A percentile compares a stretch with the other conserved stretches of the same genome.
These are phyloP conservation scores for Homarus americanus DNA, from an alignment of 1,140 invertebrate species.

Conservation along the genomic window DNA sequence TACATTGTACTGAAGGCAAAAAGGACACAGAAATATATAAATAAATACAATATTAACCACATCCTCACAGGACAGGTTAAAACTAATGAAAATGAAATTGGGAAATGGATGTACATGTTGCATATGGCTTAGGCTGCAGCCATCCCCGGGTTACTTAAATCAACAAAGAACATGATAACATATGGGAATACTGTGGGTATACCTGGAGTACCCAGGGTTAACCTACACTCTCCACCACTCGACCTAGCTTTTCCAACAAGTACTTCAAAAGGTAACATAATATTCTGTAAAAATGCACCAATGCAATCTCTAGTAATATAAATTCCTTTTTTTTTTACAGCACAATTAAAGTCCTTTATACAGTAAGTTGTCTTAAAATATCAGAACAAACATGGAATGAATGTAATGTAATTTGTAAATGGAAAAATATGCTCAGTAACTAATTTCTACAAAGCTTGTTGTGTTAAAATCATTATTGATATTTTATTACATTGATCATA, in stretches of 20 bases:
- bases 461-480: background rate
- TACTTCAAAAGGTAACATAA: background rate
- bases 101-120: conserved; percentile 45
- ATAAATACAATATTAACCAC: conserved; percentile 53
- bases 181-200: conserved; percentile 50
- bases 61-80: conserved; percentile 34
- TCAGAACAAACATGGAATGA: background rate
- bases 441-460: background rate
- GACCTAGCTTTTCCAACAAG: background rate
- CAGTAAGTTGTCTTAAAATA: background rate
- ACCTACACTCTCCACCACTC: conserved; percentile 28
- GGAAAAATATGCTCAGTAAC: background rate
- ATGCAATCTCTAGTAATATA: too few species aligned
- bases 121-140: conserved; percentile 26
- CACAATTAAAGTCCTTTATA: too few species aligned
- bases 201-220: conserved; percentile 32
- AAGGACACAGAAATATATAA: conserved; percentile 35
- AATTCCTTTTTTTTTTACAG: too few species aligned
- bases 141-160: conserved; percentile 31
- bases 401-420: background rate
- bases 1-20: conserved; percentile 50
- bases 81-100: conserved; percentile 21
- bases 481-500: background rate
- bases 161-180: conserved; percentile 35
- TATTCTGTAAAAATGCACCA: background rate